These are phyloP conservation scores for Notodonta dromedarius DNA, from an alignment of 2,888 invertebrate species.

Conservation along the genomic window DNA sequence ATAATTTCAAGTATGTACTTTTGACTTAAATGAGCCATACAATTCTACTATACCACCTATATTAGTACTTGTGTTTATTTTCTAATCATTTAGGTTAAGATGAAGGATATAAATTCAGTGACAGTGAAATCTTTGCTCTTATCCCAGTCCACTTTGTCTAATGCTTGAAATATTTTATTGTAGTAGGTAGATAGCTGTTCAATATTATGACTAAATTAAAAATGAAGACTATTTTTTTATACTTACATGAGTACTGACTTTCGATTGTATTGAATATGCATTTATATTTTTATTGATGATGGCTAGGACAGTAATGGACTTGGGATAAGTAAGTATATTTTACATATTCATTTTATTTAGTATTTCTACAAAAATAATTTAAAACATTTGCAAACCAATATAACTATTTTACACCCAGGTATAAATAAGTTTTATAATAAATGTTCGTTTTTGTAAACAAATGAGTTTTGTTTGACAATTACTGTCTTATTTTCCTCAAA, in stretches of 20 bases:
- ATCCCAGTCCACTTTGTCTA: no score
- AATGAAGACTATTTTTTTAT: slow-evolving; percentile 8
- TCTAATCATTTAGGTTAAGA: neutral
- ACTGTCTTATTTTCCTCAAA: neutral
- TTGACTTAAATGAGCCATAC: slow-evolving; percentile 10
- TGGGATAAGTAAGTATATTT: neutral
- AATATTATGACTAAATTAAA: neutral
- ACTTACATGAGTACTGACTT: slow-evolving; percentile 5
- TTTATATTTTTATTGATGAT: slow-evolving; percentile 27
- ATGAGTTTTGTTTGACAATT: neutral
- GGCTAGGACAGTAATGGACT: slow-evolving; percentile 6
- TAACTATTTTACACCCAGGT: slow-evolving; percentile 31
- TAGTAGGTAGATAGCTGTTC: no score
- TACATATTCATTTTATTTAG: neutral
- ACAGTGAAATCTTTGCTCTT: neutral
- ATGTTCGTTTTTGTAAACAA: slow-evolving; percentile 40
- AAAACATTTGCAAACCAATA: slow-evolving; percentile 14
- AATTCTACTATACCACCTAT: slow-evolving; percentile 8
- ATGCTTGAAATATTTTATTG: no score
- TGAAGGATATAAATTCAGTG: neutral
- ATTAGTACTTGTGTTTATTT: neutral
- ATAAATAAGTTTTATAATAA: slow-evolving; percentile 42
- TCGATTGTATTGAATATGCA: slow-evolving; percentile 26
- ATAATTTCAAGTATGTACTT: slow-evolving; percentile 9
- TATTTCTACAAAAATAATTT: slow-evolving; percentile 6